phyloP scores from a whole-genome alignment of 2,113 vertebrate species.

The Chamaetylas fuelleborni region DNA sequence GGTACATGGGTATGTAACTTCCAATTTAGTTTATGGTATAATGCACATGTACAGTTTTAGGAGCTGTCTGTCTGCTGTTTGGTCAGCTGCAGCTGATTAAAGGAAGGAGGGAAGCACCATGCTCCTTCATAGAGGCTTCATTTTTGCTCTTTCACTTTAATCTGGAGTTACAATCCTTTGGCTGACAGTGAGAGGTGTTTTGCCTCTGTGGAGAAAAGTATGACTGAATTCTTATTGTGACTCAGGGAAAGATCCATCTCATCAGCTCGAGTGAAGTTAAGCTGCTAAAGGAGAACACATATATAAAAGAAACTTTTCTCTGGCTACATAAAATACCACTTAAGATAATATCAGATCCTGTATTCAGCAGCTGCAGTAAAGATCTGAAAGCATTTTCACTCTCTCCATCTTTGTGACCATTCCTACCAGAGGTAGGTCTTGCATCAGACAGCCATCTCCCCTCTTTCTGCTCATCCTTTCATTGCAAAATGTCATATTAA shows the following conservation, averaged over 20 bases:
- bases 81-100: neutral
- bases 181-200: neutral
- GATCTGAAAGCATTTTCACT: neutral
- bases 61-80: neutral
- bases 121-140: neutral
- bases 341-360: neutral
- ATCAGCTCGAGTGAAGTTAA: neutral
- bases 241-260: neutral
- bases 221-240: neutral
- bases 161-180: neutral
- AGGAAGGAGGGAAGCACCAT: neutral
- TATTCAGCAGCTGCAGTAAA: neutral
- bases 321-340: neutral
- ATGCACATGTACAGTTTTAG: neutral
- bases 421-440: neutral
- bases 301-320: neutral
- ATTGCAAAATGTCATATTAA: neutral
- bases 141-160: neutral
- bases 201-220: neutral
- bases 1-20: neutral
- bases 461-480: neutral
- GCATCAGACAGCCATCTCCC: neutral
- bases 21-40: slow-evolving; percentile 15
- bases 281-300: neutral
- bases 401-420: neutral